Percentiles rank a stretch among this genome's conserved stretches.
Evolutionary conservation across 2,113 vertebrate genomes (phyloP).

Genomic region (Mola mola): DNA sequence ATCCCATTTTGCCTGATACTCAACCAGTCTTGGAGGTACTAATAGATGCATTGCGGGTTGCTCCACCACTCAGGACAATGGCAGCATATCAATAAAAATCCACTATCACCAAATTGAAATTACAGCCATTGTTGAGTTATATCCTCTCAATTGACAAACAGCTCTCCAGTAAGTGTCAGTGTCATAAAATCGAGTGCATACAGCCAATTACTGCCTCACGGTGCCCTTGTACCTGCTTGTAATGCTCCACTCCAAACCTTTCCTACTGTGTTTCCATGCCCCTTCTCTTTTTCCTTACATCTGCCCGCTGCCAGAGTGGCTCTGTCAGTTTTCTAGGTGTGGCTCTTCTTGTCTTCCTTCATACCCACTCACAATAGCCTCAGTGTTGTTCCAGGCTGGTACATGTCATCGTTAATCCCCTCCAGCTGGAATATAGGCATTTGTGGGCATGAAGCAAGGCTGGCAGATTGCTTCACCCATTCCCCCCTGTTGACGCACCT

Average conservation of each 20-base stretch:
- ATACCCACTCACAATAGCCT: slow-evolving; percentile 55
- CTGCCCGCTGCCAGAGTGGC: slow-evolving; percentile 37
- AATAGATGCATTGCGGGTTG: background rate
- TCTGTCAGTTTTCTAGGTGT: slow-evolving; percentile 77
- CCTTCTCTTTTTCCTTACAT: slow-evolving; percentile 32
- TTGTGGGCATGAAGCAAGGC: slow-evolving; percentile 38
- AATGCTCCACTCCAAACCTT: background rate
- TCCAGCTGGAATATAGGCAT: slow-evolving; percentile 65
- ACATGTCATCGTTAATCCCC: slow-evolving; percentile 71
- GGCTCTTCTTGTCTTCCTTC: slow-evolving; percentile 66
- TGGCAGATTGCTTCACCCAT: slow-evolving; percentile 32
- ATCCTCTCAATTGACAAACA: background rate
- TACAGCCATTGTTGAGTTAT: background rate
- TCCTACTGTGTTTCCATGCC: slow-evolving; percentile 28
- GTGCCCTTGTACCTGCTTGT: slow-evolving; percentile 1
- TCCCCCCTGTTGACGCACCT: slow-evolving; percentile 30
- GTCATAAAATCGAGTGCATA: background rate
- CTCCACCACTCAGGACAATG: background rate
- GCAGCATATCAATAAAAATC: background rate
- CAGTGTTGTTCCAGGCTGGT: slow-evolving; percentile 64
- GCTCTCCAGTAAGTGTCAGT: background rate
- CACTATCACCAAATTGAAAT: background rate
- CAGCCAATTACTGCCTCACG: background rate
- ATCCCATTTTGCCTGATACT: background rate
- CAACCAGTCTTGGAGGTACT: background rate